Percentiles rank a stretch among this genome's conserved stretches.
Conservation (phyloP, 2,797 vertebrate species). For the Pelochelys cantorii region DNA sequence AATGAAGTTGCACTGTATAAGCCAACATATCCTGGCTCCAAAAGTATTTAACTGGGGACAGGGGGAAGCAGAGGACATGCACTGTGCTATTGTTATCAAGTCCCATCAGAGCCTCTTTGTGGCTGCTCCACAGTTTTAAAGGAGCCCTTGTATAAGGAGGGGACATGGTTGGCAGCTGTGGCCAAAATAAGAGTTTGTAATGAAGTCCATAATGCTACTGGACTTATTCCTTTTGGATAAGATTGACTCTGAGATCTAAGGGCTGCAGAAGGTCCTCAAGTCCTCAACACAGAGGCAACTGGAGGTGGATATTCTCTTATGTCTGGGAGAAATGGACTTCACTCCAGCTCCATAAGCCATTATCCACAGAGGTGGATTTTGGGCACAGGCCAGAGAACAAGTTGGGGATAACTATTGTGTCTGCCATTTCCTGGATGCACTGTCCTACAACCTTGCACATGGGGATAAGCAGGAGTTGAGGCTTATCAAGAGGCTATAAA, state of each 20-base stretch:
- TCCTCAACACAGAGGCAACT: not conserved
- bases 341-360: not conserved
- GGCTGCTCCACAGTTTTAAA: not conserved
- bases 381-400: not conserved
- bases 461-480: not conserved
- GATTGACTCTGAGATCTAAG: not conserved
- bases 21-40: not conserved
- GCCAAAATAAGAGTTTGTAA: not conserved
- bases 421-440: not conserved
- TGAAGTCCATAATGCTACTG: not conserved
- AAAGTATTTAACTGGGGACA: no score
- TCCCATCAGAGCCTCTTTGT: not conserved
- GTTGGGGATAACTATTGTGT: not conserved
- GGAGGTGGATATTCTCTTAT: not conserved
- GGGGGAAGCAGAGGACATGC: not conserved
- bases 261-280: not conserved
- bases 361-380: not conserved
- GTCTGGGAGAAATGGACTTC: not conserved
- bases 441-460: not conserved
- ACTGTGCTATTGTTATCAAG: accelerated
- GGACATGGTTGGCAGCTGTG: accelerated
- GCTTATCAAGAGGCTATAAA: not conserved
- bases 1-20: not conserved
- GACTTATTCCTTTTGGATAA: not conserved
- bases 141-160: not conserved